Base-by-base conservation (phyloP, 2,888 invertebrate species). In the Trachelus tabidus region DNA sequence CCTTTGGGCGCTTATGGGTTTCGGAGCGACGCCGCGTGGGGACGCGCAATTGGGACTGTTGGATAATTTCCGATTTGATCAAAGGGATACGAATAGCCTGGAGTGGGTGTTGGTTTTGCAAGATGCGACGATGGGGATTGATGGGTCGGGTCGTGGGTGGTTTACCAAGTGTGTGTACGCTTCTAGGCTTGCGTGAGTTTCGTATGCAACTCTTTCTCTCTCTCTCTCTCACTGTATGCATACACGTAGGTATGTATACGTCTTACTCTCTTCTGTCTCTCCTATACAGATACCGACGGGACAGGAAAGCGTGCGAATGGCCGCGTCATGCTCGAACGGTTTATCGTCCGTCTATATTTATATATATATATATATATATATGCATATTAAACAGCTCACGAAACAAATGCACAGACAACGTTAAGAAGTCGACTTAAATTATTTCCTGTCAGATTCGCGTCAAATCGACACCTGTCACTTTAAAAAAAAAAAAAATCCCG, bases 401-500 rank as follows among this genome's bases (percentile, higher is more conserved):
- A 6, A 1, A 23, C 15, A 56, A 56, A 23, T 23, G 6, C 23
- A 23, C 15, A 40, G 15, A 23, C 11, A 35, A 35, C 12, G 23
- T 9, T 23, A 23, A 23, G 40, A 4, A 23, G 6, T 23, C 40
- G 23, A 23, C 23, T 23, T 0, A 9, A 56, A 23, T 56, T 56
- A 56, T 23, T 23, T 56, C 15, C 40, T 56, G 23, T 6, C 0
- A 3, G 12, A 35, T 35, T 35, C 12, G 12, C 35, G 12, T 35
- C 35, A 4, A 15, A 40, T 35, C 35, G 35, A 35, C 75, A 35
- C 23, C 23, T 23, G 40, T 40, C 40, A 1, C 15, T 4, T 37
- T 3, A 0, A 4, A 40, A 40, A 40, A 40, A 15, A 6, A 23
- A 15, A 56, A 56, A 56, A 73, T 75, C 77, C 79, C 81, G 83